Evolutionary conservation across 2,888 invertebrate species (phyloP), one percentile per base, ranked within the genome.

Genomic region (Glaucopsyche alexis): DNA sequence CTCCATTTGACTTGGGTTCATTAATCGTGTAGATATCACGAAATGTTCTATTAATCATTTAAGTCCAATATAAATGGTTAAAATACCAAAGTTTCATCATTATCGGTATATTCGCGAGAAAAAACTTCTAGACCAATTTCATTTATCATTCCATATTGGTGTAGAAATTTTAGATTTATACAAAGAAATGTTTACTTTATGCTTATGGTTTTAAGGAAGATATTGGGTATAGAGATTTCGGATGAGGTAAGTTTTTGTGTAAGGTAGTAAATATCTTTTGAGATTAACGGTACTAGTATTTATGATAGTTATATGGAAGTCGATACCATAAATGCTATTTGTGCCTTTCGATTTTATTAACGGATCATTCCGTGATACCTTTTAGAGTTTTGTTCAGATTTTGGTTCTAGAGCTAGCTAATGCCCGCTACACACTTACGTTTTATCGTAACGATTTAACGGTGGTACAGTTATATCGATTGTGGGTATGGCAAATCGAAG

Each of bases 271-370:
- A 69, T 69, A 69, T 14, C 69, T 69, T 47, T 16, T 66, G 16
- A 69, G 69, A 69, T 47, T 69, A 69, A 69, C 69, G 69, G 69
- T 19, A 69, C 47, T 47, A 16, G 45, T 67, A 67, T 67, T 67
- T 67, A 42, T 67, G 42, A 42, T 67, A 19, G 67, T 67, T 67
- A 67, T 67, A 67, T 42, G 45, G 67, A 16, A 45, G 67, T 16
- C 67, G 45, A 67, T 45, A 16, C 67, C 67, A 67, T 67, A 45
- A 67, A 16, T n/a, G 60, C 29, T 60, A 38, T 19, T 38, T 60
- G 60, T 60, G 38, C 29, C 29, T 60, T 60, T 60, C 19, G 60
- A 29, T 60, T 60, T 60, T 60, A 60, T 29, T 29, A 14, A 14
- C 29, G 19, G 29, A 60, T 60, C 13, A 29, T 60, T 60, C 19